phyloP scores from a whole-genome alignment of 2,797 vertebrate genomes.

The Pogonophryne albipinna region DNA sequence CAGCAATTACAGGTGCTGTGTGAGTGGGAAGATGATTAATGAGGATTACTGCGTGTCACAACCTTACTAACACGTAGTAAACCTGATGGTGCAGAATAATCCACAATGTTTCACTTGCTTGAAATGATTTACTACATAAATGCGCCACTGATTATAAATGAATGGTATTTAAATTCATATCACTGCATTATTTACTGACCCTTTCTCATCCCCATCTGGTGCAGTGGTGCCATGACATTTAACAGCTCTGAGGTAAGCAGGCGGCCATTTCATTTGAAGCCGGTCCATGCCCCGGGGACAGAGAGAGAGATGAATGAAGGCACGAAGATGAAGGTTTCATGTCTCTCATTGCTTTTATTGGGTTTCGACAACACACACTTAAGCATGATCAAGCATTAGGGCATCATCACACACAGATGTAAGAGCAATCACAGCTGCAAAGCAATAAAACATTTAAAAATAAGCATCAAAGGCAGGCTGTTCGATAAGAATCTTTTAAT shows the following conservation, averaged over 20 bases:
- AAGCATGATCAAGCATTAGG: slow-evolving; percentile 20
- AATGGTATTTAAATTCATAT: slow-evolving; percentile 59
- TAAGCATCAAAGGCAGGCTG: slow-evolving; percentile 7
- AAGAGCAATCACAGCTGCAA: not conserved
- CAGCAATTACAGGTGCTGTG: slow-evolving; percentile 35
- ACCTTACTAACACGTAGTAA: not conserved
- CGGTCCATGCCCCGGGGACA: slow-evolving; percentile 40
- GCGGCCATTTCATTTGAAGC: slow-evolving; percentile 63
- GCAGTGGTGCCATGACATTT: slow-evolving; percentile 72
- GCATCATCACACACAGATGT: slow-evolving; percentile 1
- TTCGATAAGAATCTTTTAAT: slow-evolving; percentile 18
- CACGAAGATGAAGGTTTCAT: slow-evolving; percentile 45
- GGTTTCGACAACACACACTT: slow-evolving; percentile 22
- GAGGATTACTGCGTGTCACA: slow-evolving; percentile 12
- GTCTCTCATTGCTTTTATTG: slow-evolving; percentile 33
- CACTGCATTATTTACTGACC: slow-evolving; percentile 66
- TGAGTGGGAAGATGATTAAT: slow-evolving; percentile 23
- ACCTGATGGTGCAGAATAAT: slow-evolving; percentile 13
- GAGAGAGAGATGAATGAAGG: slow-evolving; percentile 57
- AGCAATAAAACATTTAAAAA: slow-evolving; percentile 10
- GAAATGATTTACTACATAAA: slow-evolving; percentile 35
- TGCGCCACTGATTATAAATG: slow-evolving; percentile 41
- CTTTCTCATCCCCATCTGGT: slow-evolving; percentile 68
- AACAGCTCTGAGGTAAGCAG: slow-evolving; percentile 63
- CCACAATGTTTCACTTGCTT: not conserved